Base-by-base conservation (phyloP, 2,888 invertebrate species). In the Acleris emargana region DNA sequence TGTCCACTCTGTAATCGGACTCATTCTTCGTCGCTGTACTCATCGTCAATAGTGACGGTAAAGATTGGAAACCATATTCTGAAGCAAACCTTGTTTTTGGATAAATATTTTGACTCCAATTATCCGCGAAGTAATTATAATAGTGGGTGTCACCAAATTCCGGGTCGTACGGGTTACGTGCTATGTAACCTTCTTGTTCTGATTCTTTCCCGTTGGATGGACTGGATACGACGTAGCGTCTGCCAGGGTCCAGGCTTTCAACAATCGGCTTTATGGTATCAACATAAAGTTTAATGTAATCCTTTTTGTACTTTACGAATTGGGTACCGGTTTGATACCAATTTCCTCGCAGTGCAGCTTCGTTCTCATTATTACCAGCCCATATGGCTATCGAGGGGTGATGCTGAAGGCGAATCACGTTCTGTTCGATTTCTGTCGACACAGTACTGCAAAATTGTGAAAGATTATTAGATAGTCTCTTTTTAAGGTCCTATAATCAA, bases 281-380 rank as follows among this genome's bases (percentile, higher is more conserved):
- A 0, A 97, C 95, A 79, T 99, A 99, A 0, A 99, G 92, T 76
- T 94, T 94, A 0, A 97, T 87, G 78, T 98, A 99, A 80, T 99
- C 98, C 0, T 85, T 75, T 76, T 95, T 94, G 77, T 96, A 97
- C 59, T 89, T 85, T 0, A 88, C 73, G 70, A 93, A 93, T 16
- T 94, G 78, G 0, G 73, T 59, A 0, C 78, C 73, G 0, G 96
- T 95, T 1, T 82, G 81, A 80, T 96, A 96, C 99, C 98, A 99
- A 81, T 97, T 95, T 50, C 95, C 95, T 54, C 95, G 93, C 6
- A 99, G 82, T 0, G 98, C 99, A 5, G 95, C 96, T 91, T 99
- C 99, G 80, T 99, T 99, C 88, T 99, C 99, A 82, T 99, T 99
- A 84, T 99, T 99, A 5, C 96, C 98, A n/a, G 98, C 97, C 96